Conservation (phyloP, 2,113 vertebrate genomes). For the Phrynosoma platyrhinos region DNA sequence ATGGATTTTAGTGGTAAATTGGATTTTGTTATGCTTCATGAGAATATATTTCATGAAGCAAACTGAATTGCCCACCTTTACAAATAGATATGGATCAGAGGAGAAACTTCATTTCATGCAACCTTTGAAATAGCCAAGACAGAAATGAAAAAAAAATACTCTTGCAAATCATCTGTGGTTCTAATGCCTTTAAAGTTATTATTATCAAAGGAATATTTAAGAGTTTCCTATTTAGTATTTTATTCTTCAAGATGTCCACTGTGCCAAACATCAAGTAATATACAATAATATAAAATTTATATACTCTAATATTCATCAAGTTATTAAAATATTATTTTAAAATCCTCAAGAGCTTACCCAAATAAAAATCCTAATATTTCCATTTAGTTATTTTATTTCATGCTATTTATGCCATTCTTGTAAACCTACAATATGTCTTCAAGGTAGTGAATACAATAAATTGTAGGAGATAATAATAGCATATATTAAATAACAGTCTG, state of each 20-base stretch:
- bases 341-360: not conserved
- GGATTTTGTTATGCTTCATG: constrained; percentile 79
- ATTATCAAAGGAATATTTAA: constrained; percentile 63
- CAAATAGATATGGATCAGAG: constrained; percentile 78
- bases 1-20: constrained; percentile 79
- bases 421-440: not conserved
- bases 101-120: constrained; percentile 79
- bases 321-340: not conserved
- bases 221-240: constrained; percentile 38
- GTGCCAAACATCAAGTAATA: constrained; percentile 4
- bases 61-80: constrained; percentile 74
- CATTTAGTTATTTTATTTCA: constrained; percentile 1
- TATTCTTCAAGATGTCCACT: constrained; percentile 19
- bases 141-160: constrained; percentile 74
- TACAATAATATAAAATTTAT: constrained; percentile 27
- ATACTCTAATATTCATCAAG: constrained; percentile 31
- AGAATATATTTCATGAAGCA: constrained; percentile 71
- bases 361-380: not conserved
- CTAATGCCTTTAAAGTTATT: constrained; percentile 62
- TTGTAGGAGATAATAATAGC: not conserved
- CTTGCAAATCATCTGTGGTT: constrained; percentile 63
- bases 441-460: not conserved
- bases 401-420: not conserved
- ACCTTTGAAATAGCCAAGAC: constrained; percentile 74
- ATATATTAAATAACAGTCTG: not conserved